phyloP scores from a whole-genome alignment of 2,113 vertebrate species.

The Acanthochromis polyacanthus region DNA sequence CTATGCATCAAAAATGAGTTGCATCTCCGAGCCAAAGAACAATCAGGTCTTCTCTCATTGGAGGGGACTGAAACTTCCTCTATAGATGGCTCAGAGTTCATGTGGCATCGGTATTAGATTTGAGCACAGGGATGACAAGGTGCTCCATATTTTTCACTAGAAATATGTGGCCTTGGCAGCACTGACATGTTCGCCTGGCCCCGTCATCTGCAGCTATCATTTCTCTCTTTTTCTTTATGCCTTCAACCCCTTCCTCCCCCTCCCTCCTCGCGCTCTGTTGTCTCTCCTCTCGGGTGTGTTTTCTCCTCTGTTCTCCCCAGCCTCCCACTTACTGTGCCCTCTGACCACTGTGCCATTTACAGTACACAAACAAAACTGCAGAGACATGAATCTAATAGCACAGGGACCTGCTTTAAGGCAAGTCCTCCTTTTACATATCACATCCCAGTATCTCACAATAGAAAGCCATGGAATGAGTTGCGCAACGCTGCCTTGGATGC shows the following conservation, averaged over 20 bases:
- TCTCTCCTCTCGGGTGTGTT: constrained; percentile 19
- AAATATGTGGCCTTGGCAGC: constrained; percentile 22
- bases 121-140: constrained; percentile 34
- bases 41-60: constrained; percentile 20
- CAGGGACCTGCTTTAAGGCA: constrained; percentile 16
- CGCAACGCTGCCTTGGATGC: not conserved
- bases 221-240: constrained; percentile 7
- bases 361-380: constrained; percentile 36
- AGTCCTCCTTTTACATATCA: constrained; percentile 28
- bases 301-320: constrained; percentile 29
- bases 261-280: not conserved
- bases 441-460: constrained; percentile 5
- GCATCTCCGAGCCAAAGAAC: constrained; percentile 51
- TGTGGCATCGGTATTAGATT: constrained; percentile 27
- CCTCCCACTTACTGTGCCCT: constrained; percentile 40
- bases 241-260: not conserved
- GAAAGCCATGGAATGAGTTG: constrained; percentile 3
- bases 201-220: constrained; percentile 18
- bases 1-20: constrained; percentile 41
- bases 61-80: constrained; percentile 16
- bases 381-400: constrained; percentile 45
- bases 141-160: constrained; percentile 49
- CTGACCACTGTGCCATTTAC: constrained; percentile 55
- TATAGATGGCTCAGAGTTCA: constrained; percentile 6
- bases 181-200: constrained; percentile 12